phyloP scores from a whole-genome alignment of 2,888 invertebrate genomes.

The Tubulanus polymorphus region DNA sequence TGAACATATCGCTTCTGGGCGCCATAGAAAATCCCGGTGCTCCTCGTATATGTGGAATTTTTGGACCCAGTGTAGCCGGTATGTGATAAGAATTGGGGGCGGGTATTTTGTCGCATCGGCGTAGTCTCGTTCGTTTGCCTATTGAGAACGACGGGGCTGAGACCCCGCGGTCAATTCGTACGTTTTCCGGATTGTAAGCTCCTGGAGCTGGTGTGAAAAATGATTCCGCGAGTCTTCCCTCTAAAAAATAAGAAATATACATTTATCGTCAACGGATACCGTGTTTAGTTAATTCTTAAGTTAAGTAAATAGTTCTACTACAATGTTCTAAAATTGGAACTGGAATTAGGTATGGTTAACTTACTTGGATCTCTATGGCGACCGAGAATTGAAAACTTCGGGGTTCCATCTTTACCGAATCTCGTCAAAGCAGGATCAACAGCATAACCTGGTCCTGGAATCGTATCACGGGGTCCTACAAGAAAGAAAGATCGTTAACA shows the following conservation, averaged over 20 bases:
- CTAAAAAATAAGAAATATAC: too few relatives aligned
- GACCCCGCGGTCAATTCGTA: slow-evolving; percentile 19
- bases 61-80: slow-evolving; percentile 26
- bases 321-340: too few relatives aligned
- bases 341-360: background rate
- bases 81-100: slow-evolving; percentile 28
- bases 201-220: slow-evolving; percentile 24
- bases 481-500: background rate
- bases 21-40: slow-evolving; percentile 19
- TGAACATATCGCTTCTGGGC: slow-evolving; percentile 21
- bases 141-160: slow-evolving; percentile 29
- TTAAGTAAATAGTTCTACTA: too few relatives aligned
- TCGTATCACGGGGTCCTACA: background rate
- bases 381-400: background rate
- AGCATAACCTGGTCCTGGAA: background rate
- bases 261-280: too few relatives aligned
- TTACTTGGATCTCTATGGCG: background rate
- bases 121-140: slow-evolving; percentile 23
- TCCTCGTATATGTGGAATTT: slow-evolving; percentile 23
- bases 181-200: slow-evolving; percentile 18
- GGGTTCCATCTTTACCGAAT: background rate
- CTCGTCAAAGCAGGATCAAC: background rate
- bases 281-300: too few relatives aligned
- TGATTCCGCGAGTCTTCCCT: too few relatives aligned
- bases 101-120: slow-evolving; percentile 23